Conservation (phyloP, 2,888 invertebrate species). For the Trachelus iudaicus region DNA sequence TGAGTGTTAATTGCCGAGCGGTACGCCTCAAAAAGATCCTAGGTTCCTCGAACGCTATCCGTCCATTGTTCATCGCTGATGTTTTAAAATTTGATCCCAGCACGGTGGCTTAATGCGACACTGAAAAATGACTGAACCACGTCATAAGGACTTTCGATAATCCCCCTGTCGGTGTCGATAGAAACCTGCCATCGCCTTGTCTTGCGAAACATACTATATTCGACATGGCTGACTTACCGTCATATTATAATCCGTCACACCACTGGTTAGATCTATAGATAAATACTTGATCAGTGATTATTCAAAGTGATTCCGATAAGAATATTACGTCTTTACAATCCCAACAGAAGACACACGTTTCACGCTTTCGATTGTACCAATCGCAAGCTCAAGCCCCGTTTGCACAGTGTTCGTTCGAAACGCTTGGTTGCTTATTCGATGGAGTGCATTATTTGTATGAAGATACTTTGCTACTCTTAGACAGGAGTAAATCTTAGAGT, state of each 20-base stretch:
- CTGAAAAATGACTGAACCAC: conserved; percentile 1
- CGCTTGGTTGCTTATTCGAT: too few relatives aligned
- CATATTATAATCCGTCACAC: neutral
- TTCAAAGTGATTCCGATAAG: neutral
- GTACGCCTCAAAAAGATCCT: neutral
- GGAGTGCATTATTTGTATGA: too few relatives aligned
- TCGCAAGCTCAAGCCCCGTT: too few relatives aligned
- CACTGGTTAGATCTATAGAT: neutral
- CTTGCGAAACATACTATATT: neutral
- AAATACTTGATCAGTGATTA: neutral
- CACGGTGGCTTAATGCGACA: conserved; percentile 1
- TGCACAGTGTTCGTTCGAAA: too few relatives aligned
- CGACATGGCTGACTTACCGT: neutral
- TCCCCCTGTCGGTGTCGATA: neutral
- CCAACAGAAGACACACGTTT: neutral
- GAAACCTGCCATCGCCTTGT: neutral
- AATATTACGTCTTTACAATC: neutral
- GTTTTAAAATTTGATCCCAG: neutral
- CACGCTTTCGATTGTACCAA: neutral
- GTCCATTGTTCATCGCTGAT: neutral
- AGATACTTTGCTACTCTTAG: too few relatives aligned
- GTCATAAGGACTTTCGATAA: neutral
- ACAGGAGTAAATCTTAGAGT: too few relatives aligned
- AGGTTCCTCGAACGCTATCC: neutral
- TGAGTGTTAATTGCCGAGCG: conserved; percentile 1